phyloP scores from a whole-genome alignment of 2,113 vertebrate species.

The Oceanites oceanicus region DNA sequence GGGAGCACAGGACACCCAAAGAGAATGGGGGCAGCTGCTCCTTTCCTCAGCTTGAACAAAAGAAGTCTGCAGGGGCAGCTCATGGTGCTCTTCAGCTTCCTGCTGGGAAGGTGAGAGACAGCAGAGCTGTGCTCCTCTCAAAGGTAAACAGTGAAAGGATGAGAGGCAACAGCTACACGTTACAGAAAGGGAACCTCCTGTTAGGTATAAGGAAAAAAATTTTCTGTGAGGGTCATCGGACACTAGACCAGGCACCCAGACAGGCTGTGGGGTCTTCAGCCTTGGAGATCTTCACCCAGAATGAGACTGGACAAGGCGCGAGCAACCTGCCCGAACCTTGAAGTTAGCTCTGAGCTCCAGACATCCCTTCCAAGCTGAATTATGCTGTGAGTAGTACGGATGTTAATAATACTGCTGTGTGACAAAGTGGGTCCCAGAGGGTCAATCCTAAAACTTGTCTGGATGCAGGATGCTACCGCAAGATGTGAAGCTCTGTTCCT shows the following conservation, averaged over 20 bases:
- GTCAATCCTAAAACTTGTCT: neutral
- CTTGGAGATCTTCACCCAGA: neutral
- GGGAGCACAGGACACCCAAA: neutral
- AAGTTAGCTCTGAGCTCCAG: neutral
- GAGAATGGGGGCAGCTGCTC: neutral
- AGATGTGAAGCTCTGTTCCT: neutral
- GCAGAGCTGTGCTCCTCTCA: neutral
- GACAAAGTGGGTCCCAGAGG: neutral
- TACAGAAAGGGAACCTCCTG: neutral
- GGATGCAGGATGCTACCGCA: neutral
- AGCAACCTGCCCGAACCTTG: neutral
- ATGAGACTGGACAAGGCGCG: neutral
- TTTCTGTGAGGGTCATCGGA: rapidly evolving
- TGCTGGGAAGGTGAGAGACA: neutral
- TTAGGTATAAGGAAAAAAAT: neutral
- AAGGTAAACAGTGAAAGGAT: neutral
- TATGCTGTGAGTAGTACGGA: neutral
- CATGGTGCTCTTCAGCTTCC: neutral
- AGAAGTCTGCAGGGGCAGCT: neutral
- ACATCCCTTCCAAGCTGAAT: neutral
- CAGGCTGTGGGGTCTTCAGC: neutral
- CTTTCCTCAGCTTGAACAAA: neutral
- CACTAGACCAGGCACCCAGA: neutral
- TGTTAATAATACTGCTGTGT: neutral
- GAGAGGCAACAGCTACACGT: neutral